phyloP scores from a whole-genome alignment of 2,797 vertebrate genomes.

The Chrysocyon brachyurus region DNA sequence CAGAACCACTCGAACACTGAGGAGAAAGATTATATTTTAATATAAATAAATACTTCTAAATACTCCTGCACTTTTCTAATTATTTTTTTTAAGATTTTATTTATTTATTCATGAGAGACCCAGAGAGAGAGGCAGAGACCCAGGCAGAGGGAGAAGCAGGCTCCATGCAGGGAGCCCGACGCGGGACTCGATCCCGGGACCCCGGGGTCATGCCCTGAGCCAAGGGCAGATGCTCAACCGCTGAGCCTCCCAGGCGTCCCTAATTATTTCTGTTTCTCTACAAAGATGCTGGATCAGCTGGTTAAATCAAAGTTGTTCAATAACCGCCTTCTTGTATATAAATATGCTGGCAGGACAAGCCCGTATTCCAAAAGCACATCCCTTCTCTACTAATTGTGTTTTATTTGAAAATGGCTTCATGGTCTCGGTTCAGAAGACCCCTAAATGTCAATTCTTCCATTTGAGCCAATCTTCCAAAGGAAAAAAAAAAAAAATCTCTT shows the following conservation, averaged over 20 bases:
- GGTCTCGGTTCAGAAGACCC: not conserved
- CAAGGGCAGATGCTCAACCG: too few species aligned
- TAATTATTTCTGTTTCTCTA: constrained; percentile 34
- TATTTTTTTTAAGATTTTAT: not conserved
- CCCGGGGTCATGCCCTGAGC: too few species aligned
- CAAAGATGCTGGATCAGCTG: constrained; percentile 27
- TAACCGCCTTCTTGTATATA: not conserved
- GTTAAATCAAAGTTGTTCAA: constrained; percentile 43
- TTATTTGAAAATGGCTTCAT: constrained; percentile 65
- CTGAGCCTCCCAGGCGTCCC: too few species aligned
- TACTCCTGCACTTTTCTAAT: constrained; percentile 28
- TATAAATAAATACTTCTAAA: not conserved
- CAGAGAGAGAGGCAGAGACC: too few species aligned
- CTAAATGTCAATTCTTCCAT: constrained; percentile 27
- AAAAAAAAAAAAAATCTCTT: not conserved
- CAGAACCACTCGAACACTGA: not conserved
- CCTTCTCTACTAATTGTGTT: constrained; percentile 42
- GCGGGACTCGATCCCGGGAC: too few species aligned
- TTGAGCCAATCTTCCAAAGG: not conserved
- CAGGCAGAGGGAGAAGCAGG: too few species aligned
- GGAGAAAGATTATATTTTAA: not conserved
- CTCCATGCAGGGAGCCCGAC: too few species aligned
- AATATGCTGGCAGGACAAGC: not conserved
- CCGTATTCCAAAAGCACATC: not conserved
- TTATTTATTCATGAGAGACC: too few species aligned